A percentile compares a stretch with the other conserved stretches of the same genome.
These are phyloP conservation scores for Apaloderma vittatum DNA, from an alignment of 2,113 vertebrate species.

Conservation along the genomic window DNA sequence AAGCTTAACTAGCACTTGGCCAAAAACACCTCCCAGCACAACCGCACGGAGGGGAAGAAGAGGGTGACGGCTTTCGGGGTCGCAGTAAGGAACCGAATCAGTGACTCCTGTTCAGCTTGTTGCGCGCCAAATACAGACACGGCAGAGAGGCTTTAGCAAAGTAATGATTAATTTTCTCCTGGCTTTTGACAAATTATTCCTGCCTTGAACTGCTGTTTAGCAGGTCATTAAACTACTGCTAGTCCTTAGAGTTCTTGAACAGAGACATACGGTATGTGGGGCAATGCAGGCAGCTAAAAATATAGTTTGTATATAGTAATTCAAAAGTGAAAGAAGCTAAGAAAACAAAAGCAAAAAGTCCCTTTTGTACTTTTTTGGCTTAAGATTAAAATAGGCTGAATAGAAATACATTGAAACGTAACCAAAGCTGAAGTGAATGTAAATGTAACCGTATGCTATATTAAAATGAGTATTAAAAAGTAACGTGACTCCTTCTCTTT, in stretches of 20 bases:
- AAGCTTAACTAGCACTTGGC: constrained; percentile 61
- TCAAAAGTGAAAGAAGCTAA: background rate
- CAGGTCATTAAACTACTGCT: constrained; percentile 20
- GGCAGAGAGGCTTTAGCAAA: constrained; percentile 13
- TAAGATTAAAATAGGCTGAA: background rate
- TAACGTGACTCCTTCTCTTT: background rate
- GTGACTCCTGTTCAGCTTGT: background rate
- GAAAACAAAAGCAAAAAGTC: background rate
- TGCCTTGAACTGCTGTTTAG: constrained; percentile 68
- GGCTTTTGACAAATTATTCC: constrained; percentile 41
- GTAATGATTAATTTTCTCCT: constrained; percentile 72
- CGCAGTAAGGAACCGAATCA: background rate
- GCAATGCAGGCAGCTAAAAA: background rate
- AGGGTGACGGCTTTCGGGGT: background rate
- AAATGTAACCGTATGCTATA: background rate
- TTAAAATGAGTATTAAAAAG: constrained; percentile 33
- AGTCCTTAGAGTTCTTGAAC: background rate
- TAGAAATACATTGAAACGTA: background rate
- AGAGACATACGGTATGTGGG: background rate
- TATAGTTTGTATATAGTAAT: background rate
- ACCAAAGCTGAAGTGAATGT: background rate
- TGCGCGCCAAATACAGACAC: background rate
- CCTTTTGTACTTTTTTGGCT: background rate
- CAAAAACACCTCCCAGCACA: background rate
- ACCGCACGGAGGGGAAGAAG: background rate